phyloP scores from a whole-genome alignment of 1,140 invertebrate species.

The Drosophila kurseongensis region DNA sequence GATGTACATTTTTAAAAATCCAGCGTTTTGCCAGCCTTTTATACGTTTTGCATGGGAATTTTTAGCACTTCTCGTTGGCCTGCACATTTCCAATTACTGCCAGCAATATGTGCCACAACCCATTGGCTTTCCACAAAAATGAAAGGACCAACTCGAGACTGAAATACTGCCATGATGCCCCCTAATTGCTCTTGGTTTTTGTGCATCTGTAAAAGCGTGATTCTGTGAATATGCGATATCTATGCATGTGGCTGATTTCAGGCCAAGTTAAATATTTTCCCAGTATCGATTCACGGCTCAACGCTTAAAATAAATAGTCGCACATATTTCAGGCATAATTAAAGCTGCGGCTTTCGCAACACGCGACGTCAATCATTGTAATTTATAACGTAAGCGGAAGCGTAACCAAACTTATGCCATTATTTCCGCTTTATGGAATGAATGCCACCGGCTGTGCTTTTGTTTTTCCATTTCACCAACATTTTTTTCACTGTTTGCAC shows the following conservation, averaged over 20 bases:
- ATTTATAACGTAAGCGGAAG: constrained; percentile 59
- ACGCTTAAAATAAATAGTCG: constrained; percentile 40
- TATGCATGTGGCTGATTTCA: neutral
- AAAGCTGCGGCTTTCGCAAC: constrained; percentile 18
- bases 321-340: constrained; percentile 48
- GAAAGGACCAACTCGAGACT: neutral
- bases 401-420: constrained; percentile 64
- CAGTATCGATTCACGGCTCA: constrained; percentile 15
- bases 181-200: constrained; percentile 32
- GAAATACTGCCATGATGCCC: constrained; percentile 9
- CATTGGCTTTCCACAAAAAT: constrained; percentile 22
- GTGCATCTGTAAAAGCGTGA: constrained; percentile 1
- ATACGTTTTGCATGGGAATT: no score
- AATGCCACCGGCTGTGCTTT: constrained; percentile 27
- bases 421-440: constrained; percentile 66
- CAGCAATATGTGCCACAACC: constrained; percentile 12
- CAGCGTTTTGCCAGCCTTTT: no score
- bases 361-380: constrained; percentile 72
- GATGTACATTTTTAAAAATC: no score
- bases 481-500: constrained; percentile 22
- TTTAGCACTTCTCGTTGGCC: neutral
- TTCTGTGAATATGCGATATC: neutral
- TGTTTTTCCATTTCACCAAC: constrained; percentile 6
- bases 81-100: constrained; percentile 12
- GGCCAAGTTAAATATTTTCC: constrained; percentile 23